Evolutionary conservation across 64 coral and sea anemone genomes (phyloP).

Genomic region (Pocillopora verrucosa): DNA sequence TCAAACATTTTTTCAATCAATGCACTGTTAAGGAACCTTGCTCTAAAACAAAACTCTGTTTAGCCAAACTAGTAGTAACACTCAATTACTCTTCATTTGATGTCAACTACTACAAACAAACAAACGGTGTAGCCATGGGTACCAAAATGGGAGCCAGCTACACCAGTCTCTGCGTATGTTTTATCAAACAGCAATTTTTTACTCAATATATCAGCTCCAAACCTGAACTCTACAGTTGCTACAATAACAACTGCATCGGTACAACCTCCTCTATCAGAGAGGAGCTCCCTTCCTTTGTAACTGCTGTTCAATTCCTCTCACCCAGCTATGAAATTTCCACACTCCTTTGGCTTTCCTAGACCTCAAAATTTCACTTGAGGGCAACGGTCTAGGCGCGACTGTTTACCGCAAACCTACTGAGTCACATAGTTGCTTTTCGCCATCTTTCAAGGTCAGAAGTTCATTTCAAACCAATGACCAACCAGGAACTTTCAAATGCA

Average conservation of each 20-base stretch:
- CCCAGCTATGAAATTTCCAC: not conserved
- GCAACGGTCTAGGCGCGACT: not conserved
- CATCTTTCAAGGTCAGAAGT: too few species aligned
- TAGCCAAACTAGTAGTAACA: too few species aligned
- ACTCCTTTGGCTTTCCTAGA: not conserved
- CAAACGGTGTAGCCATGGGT: not conserved
- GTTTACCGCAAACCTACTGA: slow-evolving; percentile 1
- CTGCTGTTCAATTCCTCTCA: slow-evolving; percentile 2
- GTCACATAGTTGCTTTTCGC: not conserved
- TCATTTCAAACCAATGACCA: too few species aligned
- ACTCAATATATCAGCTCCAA: not conserved
- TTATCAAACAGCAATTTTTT: slow-evolving; percentile 6
- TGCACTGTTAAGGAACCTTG: not conserved
- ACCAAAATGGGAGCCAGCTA: slow-evolving; percentile 1
- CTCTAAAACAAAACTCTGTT: too few species aligned
- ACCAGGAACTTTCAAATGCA: too few species aligned
- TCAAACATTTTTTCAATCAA: not conserved
- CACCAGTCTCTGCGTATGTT: not conserved
- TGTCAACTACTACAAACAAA: slow-evolving; percentile 1
- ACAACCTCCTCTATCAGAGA: not conserved
- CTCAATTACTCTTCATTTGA: not conserved
- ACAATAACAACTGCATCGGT: not conserved
- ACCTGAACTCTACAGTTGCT: not conserved
- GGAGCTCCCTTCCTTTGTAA: not conserved
- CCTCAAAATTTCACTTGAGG: slow-evolving; percentile 1